Conservation (phyloP, 1,140 invertebrate genomes). For the Thalassaphorura encarpata region DNA sequence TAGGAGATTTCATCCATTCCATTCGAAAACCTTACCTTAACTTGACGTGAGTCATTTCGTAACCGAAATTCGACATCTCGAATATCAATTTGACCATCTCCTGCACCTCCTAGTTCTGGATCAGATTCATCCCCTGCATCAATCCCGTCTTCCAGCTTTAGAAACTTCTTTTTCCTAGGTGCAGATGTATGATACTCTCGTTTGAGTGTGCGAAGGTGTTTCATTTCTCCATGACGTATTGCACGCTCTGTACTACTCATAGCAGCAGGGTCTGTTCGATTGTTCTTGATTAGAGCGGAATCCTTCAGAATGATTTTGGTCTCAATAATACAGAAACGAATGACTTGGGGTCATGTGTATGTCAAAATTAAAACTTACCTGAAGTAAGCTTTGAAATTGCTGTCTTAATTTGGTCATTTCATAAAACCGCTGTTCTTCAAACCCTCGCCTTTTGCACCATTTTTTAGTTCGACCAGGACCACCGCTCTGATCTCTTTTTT, state of each 20-base stretch:
- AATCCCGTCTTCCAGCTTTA: constrained; percentile 43
- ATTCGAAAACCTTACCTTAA: constrained; percentile 40
- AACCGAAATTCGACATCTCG: constrained; percentile 85
- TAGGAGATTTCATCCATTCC: too few species aligned
- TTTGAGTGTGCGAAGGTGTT: constrained; percentile 68
- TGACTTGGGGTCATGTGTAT: background rate
- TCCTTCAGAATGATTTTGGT: constrained; percentile 40
- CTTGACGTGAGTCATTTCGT: constrained; percentile 56
- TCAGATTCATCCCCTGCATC: constrained; percentile 34
- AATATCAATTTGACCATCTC: constrained; percentile 56
- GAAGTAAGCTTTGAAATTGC: constrained; percentile 77
- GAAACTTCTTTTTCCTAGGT: constrained; percentile 58
- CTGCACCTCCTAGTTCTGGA: constrained; percentile 47
- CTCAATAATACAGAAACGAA: too few species aligned
- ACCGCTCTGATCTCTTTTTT: constrained; percentile 46
- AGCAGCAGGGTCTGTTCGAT: constrained; percentile 39
- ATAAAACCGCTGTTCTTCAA: constrained; percentile 94
- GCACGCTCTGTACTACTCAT: constrained; percentile 66
- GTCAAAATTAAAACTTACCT: constrained; percentile 42
- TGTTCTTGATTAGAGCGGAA: constrained; percentile 54
- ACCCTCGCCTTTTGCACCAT: constrained; percentile 77
- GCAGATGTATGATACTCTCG: constrained; percentile 53
- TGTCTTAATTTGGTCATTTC: constrained; percentile 85
- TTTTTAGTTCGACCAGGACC: constrained; percentile 45
- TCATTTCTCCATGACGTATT: constrained; percentile 73